Conservation (phyloP, 2,888 invertebrate genomes). For the Tenthredo livida region DNA sequence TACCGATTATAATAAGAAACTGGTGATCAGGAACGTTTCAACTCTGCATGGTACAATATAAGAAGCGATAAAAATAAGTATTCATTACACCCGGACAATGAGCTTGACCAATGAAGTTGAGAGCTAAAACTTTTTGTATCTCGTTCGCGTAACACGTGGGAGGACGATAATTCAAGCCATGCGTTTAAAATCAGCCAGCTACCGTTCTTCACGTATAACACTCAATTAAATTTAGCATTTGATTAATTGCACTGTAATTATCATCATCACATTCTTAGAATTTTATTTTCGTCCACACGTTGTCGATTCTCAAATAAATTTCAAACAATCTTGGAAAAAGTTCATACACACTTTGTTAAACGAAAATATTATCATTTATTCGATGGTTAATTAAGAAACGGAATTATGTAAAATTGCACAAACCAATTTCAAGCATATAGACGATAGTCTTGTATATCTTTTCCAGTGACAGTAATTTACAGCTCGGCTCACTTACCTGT, state of each 20-base stretch:
- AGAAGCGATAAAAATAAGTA: not conserved
- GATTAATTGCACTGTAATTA: not conserved
- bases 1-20: no score
- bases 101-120: not conserved
- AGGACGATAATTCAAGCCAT: constrained; percentile 7
- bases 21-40: not conserved
- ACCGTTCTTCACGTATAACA: not conserved
- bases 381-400: no score
- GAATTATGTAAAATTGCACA: no score
- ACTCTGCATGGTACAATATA: not conserved
- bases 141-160: not conserved
- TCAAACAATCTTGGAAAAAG: not conserved
- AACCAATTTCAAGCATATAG: not conserved
- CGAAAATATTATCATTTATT: no score
- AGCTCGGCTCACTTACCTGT: constrained; percentile 20
- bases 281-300: not conserved
- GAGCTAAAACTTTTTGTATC: constrained; percentile 1
- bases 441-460: not conserved
- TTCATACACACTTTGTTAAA: no score
- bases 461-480: not conserved
- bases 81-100: not conserved
- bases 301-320: not conserved
- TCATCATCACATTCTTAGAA: no score
- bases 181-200: constrained; percentile 1
- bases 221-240: not conserved